phyloP scores from a whole-genome alignment of 1,140 invertebrate species.

The Cherax quadricarinatus region DNA sequence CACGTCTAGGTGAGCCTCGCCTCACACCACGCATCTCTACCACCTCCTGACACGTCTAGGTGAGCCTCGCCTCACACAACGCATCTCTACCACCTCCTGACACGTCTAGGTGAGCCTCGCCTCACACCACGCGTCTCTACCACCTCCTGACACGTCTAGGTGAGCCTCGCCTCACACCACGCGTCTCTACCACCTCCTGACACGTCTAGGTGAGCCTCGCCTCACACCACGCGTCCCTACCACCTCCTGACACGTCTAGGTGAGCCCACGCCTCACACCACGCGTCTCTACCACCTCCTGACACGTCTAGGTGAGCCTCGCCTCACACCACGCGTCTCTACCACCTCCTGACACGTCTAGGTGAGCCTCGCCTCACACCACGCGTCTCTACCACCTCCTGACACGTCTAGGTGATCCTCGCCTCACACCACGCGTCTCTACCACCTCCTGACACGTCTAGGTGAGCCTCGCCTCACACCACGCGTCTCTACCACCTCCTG shows the following conservation, averaged over 20 bases:
- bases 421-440: background rate
- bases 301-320: no score
- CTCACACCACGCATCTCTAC: background rate
- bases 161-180: background rate
- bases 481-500: background rate
- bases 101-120: no score
- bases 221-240: background rate
- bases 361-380: background rate
- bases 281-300: background rate
- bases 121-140: background rate
- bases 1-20: no score
- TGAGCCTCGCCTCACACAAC: background rate
- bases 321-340: background rate
- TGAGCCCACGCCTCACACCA: background rate
- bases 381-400: background rate
- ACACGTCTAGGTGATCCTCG: no score
- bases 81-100: background rate
- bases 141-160: no score
- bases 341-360: no score
- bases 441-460: no score
- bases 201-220: no score
- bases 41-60: no score
- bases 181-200: background rate
- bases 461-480: background rate
- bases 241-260: no score